Conservation (phyloP, 2,797 vertebrate species). For the Anguilla pacifica region DNA sequence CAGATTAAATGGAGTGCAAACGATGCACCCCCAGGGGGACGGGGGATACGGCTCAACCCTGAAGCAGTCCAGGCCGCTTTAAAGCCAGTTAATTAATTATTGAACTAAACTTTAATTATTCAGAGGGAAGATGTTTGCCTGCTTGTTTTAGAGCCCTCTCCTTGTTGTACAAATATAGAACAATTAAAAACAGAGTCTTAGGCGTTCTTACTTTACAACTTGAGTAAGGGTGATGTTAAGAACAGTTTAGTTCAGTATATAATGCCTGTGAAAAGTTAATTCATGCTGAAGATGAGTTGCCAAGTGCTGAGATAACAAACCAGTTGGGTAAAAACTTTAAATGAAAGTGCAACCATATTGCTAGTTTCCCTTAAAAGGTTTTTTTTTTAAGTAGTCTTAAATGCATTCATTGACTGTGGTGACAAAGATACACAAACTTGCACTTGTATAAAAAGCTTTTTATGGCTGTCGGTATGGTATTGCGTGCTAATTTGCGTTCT, state of each 20-base stretch:
- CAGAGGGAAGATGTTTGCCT: constrained; percentile 29
- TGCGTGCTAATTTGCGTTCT: not conserved
- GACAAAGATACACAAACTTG: too few species aligned
- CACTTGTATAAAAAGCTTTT: too few species aligned
- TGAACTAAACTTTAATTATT: constrained; percentile 48
- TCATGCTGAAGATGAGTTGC: not conserved
- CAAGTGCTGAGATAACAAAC: not conserved
- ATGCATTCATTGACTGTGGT: not conserved
- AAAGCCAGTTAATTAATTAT: constrained; percentile 46
- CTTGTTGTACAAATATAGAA: constrained; percentile 13
- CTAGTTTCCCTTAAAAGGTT: not conserved
- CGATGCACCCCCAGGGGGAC: constrained; percentile 36
- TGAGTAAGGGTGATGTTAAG: not conserved
- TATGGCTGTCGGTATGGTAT: not conserved
- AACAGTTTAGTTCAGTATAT: not conserved
- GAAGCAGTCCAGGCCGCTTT: constrained; percentile 36
- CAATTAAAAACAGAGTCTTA: not conserved
- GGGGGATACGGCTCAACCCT: constrained; percentile 36
- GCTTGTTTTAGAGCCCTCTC: constrained; percentile 36
- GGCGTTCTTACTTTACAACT: not conserved
- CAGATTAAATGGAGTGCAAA: constrained; percentile 42
- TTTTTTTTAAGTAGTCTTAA: not conserved
- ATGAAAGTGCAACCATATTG: not conserved
- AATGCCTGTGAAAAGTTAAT: not conserved
- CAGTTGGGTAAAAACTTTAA: not conserved